Evolutionary conservation across 2,113 vertebrate genomes (phyloP).

Genomic region (Andinoacara biseriatus): DNA sequence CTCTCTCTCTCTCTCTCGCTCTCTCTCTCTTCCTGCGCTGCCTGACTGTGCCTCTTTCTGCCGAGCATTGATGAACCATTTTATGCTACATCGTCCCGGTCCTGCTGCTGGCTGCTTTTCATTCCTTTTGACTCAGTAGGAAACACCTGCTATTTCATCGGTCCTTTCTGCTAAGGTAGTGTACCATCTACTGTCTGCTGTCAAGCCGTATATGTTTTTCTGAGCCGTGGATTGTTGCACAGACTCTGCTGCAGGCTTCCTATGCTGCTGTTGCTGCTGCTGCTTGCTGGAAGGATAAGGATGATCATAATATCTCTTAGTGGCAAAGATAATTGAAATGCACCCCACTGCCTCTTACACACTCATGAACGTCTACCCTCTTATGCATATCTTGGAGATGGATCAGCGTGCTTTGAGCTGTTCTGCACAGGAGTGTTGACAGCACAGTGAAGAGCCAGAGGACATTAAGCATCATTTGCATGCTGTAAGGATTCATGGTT

Average conservation of each 20-base stretch:
- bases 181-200: slow-evolving; percentile 63
- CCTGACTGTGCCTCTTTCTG: slow-evolving; percentile 79
- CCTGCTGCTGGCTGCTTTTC: slow-evolving; percentile 57
- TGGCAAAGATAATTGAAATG: slow-evolving; percentile 42
- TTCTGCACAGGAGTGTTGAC: slow-evolving; percentile 48
- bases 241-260: slow-evolving; percentile 71
- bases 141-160: slow-evolving; percentile 72
- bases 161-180: slow-evolving; percentile 71
- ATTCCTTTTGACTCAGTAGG: slow-evolving; percentile 71
- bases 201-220: slow-evolving; percentile 63
- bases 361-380: slow-evolving; percentile 17
- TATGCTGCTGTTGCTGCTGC: slow-evolving; percentile 46
- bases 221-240: slow-evolving; percentile 45
- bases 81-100: slow-evolving; percentile 70
- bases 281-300: slow-evolving; percentile 51
- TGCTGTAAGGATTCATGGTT: slow-evolving; percentile 47
- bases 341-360: slow-evolving; percentile 10
- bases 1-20: slow-evolving; percentile 55
- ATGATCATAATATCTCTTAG: slow-evolving; percentile 56
- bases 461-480: slow-evolving; percentile 67
- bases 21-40: slow-evolving; percentile 61
- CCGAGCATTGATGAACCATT: slow-evolving; percentile 81
- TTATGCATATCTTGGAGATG: slow-evolving; percentile 33
- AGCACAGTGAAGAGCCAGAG: slow-evolving; percentile 53
- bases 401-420: slow-evolving; percentile 43